Evolutionary conservation across 2,888 invertebrate species (phyloP).

Genomic region (Himalopsyche tibetana): DNA sequence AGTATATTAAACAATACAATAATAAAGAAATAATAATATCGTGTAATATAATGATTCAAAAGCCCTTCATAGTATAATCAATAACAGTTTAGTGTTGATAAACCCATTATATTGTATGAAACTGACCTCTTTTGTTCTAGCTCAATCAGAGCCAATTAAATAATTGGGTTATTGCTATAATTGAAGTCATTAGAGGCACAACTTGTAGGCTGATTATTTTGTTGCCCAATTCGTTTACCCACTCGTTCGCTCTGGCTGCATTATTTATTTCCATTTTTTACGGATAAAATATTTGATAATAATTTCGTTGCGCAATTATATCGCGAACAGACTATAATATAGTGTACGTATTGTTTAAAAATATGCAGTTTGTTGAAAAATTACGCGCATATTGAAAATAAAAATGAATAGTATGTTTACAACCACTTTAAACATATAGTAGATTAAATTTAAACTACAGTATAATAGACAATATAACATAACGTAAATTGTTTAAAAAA

Average conservation of each 20-base stretch:
- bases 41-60: slow-evolving; percentile 12
- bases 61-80: slow-evolving; percentile 26
- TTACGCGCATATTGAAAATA: too few relatives aligned
- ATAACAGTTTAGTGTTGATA: slow-evolving; percentile 34
- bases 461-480: too few relatives aligned
- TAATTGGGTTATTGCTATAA: slow-evolving; percentile 29
- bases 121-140: slow-evolving; percentile 41
- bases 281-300: too few relatives aligned
- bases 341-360: too few relatives aligned
- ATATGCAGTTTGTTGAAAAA: too few relatives aligned
- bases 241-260: neutral
- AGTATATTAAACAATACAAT: neutral
- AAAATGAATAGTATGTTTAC: too few relatives aligned
- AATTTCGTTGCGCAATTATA: too few relatives aligned
- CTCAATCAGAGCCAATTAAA: slow-evolving; percentile 32
- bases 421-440: too few relatives aligned
- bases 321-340: too few relatives aligned
- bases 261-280: slow-evolving; percentile 1
- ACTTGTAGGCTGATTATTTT: slow-evolving; percentile 23
- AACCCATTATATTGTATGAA: slow-evolving; percentile 11
- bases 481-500: too few relatives aligned
- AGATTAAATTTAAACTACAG: too few relatives aligned
- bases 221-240: slow-evolving; percentile 23
- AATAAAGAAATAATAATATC: neutral
- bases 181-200: slow-evolving; percentile 29